Evolutionary conservation across 2,113 vertebrate genomes (phyloP), one percentile per base, ranked within the genome.

Genomic region (Halcyon malimbica): DNA sequence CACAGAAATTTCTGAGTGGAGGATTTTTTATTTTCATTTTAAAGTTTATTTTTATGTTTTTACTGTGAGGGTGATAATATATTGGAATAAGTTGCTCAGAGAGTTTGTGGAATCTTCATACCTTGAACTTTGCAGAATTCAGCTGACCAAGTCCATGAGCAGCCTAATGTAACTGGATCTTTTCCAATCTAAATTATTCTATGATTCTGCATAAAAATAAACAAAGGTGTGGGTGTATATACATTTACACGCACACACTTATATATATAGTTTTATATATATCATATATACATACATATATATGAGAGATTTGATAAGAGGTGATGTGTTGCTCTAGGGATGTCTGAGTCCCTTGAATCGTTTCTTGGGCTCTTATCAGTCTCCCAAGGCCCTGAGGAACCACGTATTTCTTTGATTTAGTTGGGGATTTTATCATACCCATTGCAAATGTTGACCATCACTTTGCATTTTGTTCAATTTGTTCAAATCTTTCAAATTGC

Each of bases 211-310:
- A 59, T 50, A 41, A 8, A 80, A 87, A 76, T 62, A 57, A 67
- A 25, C 3, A 70, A 76, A 44, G 26, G 10, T 7, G 3, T 46
- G 8, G 7, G 0, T 9, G 6, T 9, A 16, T 4, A 28, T 3
- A 50, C 3, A 26, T 2, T 10, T 10, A 33, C 11, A 25, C 3
- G 10, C 14, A 16, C 21, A 20, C 46, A 20, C 19, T 9, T 46
- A 46, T 46, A 17, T 16, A 44, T 46, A 16, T 53, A 24, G 16
- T 6, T 67, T 24, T 41, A 29, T 63, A 16, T 64, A 3, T 37
- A 13, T 62, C 53, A 26, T 26, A 53, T 13, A 56, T 28, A 53
- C 15, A 17, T n/a, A 29, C 8, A 18, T 24, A 37, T 25, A 14
- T 67, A 28, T 35, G 18, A 33, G 14, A 64, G 35, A n/a, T 41